Evolutionary conservation across 2,888 invertebrate genomes (phyloP).

Genomic region (Ptychoptera albimana): DNA sequence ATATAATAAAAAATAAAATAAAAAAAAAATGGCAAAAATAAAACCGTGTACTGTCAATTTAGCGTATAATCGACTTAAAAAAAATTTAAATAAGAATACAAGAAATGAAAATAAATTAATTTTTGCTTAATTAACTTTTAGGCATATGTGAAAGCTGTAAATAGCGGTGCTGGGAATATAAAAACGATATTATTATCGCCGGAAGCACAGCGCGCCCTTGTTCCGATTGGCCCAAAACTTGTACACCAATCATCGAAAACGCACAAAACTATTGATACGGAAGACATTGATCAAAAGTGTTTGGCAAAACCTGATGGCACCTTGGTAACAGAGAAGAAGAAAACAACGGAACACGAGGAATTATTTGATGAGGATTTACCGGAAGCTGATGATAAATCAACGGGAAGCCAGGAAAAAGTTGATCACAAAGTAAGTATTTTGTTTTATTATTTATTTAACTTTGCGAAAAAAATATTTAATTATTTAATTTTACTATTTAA

Average conservation of each 20-base stretch:
- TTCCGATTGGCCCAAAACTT: slow-evolving; percentile 51
- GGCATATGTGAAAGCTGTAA: slow-evolving; percentile 61
- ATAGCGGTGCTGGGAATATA: slow-evolving; percentile 46
- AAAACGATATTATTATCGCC: slow-evolving; percentile 49
- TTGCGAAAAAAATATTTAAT: background rate
- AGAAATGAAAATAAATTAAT: too few species aligned
- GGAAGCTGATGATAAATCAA: slow-evolving; percentile 36
- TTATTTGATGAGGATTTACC: slow-evolving; percentile 64
- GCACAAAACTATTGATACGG: slow-evolving; percentile 71
- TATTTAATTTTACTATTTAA: slow-evolving; percentile 10
- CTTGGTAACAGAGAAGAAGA: slow-evolving; percentile 69
- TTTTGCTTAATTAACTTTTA: slow-evolving; percentile 27
- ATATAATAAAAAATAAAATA: too few species aligned
- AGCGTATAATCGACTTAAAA: slow-evolving; percentile 2
- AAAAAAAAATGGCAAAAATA: too few species aligned
- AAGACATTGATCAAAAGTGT: slow-evolving; percentile 63
- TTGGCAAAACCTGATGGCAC: slow-evolving; percentile 67
- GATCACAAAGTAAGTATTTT: slow-evolving; percentile 20
- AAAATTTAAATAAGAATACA: too few species aligned
- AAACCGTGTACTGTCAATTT: too few species aligned
- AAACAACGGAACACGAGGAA: slow-evolving; percentile 71
- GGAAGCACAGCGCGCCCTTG: slow-evolving; percentile 43
- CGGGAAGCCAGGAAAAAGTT: slow-evolving; percentile 23
- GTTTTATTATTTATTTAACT: background rate
- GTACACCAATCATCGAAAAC: slow-evolving; percentile 60